Base-by-base conservation (phyloP, 2,113 vertebrate species). In the Tor tambroides region DNA sequence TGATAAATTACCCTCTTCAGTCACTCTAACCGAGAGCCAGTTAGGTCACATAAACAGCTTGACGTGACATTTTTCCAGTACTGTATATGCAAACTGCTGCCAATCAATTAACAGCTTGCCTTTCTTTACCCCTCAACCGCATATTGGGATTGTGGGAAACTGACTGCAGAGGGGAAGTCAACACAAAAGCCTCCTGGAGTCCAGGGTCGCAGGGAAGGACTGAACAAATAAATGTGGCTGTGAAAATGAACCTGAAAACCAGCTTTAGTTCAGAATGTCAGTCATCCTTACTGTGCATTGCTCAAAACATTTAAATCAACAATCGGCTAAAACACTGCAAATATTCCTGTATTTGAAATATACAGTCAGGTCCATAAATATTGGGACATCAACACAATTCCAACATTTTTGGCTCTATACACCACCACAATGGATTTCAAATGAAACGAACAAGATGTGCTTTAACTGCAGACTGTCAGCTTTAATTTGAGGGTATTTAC, bases 21-120 rank as follows among this genome's bases (percentile, higher is more conserved):
- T 83, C 79, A 15, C 41, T 71, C 87, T 49, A 87, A 84, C 87
- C 84, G 41, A 79, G 49, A 76, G 84, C 84, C 86, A 85, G 81
- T 89, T 88, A 89, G 88, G 89, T 89, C 89, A 89, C 54, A 23
- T 56, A 88, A 87, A 89, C 84, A 88, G 72, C 61, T 85, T 81
- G 84, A 91, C 80, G 87, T 88, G 84, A 88, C 87, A 89, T 90
- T 89, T 88, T 85, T 84, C 88, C 91, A 61, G 56, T 87, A 89
- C 85, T 87, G 85, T 91, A 87, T 87, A 91, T 87, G 86, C 89
- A 90, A 92, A 92, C 84, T 81, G 77, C 75, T 90, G 88, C 87
- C 86, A 89, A 89, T 91, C 87, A 92, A 85, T 91, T 90, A 90
- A 88, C 26, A 69, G 32, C 69, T 38, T 28, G 49, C 61, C 59